phyloP scores from a whole-genome alignment of 2,888 invertebrate species.

The Cosmia pyralina region DNA sequence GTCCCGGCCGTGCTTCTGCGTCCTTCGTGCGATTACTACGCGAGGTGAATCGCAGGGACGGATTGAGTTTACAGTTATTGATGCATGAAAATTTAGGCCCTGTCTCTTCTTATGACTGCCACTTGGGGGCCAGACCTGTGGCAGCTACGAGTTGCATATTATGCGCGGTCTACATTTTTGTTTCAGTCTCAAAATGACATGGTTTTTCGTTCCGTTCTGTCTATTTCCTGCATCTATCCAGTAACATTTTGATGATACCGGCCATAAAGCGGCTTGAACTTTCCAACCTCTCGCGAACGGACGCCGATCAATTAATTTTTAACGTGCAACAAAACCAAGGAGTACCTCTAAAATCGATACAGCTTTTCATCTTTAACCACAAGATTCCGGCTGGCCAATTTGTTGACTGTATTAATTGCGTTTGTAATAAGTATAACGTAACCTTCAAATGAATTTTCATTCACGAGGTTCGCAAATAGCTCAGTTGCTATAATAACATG shows the following conservation, averaged over 20 bases:
- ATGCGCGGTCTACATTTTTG: not conserved
- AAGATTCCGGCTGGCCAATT: constrained; percentile 19
- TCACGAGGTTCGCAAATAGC: constrained; percentile 51
- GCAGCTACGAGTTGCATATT: not conserved
- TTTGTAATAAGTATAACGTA: constrained; percentile 51
- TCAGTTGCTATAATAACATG: constrained; percentile 48
- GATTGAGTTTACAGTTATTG: constrained; percentile 55
- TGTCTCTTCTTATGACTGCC: not conserved
- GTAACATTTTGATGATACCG: constrained; percentile 17
- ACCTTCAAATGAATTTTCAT: constrained; percentile 59
- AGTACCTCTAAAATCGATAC: constrained; percentile 16
- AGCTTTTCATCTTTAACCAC: constrained; percentile 25
- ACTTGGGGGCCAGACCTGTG: not conserved
- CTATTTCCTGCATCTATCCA: constrained; percentile 13
- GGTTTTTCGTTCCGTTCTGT: not conserved
- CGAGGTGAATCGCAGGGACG: constrained; percentile 71
- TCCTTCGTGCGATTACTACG: constrained; percentile 82
- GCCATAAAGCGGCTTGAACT: constrained; percentile 1
- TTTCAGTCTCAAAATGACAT: not conserved
- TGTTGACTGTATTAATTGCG: constrained; percentile 44
- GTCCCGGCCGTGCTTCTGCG: constrained; percentile 80
- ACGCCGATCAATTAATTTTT: constrained; percentile 10
- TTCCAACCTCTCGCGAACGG: not conserved
- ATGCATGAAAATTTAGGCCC: not conserved
- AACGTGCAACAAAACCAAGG: constrained; percentile 26